Conservation (phyloP, 2,113 vertebrate species). For the Platysternon megacephalum region DNA sequence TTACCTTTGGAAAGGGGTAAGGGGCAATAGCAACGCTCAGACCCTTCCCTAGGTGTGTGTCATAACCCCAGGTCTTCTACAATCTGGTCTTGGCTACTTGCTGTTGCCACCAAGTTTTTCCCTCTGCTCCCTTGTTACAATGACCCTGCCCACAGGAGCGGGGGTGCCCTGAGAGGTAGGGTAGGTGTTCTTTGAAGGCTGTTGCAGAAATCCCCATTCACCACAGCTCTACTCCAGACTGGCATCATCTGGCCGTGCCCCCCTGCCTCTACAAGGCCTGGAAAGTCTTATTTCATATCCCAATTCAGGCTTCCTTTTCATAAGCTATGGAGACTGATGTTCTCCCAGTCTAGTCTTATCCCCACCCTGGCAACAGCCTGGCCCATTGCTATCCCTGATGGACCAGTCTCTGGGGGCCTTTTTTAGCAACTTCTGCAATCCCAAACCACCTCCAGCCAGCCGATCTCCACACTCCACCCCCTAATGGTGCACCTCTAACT, state of each 20-base stretch:
- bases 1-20: background rate
- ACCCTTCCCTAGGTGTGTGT: background rate
- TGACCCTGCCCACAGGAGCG: background rate
- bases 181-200: background rate
- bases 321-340: background rate
- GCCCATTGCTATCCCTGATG: background rate
- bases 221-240: background rate
- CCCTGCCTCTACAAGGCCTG: background rate
- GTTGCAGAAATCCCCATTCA: background rate
- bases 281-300: background rate
- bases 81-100: background rate
- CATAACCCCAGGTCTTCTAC: background rate
- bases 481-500: background rate
- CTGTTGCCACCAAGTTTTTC: background rate
- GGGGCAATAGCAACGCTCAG: background rate
- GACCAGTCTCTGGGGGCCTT: background rate
- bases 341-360: background rate
- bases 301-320: background rate
- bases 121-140: background rate
- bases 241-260: background rate
- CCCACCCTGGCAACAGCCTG: background rate
- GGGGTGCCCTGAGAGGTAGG: background rate
- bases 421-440: background rate
- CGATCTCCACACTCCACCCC: background rate
- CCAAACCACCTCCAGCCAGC: background rate